Evolutionary conservation across 2,888 invertebrate genomes (phyloP).

Genomic region (Candidula unifasciata): DNA sequence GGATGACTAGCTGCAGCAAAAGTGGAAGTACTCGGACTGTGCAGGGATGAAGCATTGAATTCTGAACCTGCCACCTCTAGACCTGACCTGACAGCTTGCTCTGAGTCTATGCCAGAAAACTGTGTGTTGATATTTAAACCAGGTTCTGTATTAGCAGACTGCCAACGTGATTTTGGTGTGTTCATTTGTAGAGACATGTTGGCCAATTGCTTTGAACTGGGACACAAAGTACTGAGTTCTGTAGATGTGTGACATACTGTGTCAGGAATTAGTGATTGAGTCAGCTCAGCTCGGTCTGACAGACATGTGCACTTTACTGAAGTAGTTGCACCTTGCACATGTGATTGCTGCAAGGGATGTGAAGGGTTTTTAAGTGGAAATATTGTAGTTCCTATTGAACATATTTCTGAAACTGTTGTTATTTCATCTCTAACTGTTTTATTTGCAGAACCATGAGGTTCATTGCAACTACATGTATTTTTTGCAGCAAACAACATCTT

Average conservation of each 20-base stretch:
- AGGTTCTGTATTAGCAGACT: not conserved
- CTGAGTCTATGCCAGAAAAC: not conserved
- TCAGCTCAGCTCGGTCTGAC: not conserved
- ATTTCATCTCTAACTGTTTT: not conserved
- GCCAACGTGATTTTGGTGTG: not conserved
- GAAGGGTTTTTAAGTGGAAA: not conserved
- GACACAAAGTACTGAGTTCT: not conserved
- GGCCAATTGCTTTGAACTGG: not conserved
- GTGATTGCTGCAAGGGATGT: not conserved
- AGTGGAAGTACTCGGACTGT: not conserved
- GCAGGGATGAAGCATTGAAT: not conserved
- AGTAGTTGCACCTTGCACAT: not conserved
- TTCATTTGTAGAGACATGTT: not conserved
- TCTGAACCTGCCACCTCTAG: conserved; percentile 8
- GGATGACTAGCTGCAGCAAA: not conserved
- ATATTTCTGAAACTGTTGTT: not conserved
- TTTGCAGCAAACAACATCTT: conserved; percentile 3
- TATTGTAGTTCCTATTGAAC: not conserved
- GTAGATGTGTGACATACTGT: not conserved
- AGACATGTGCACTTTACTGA: not conserved
- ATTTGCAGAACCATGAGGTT: not conserved
- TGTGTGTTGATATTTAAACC: not conserved
- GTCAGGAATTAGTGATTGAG: not conserved
- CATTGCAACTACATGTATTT: not conserved
- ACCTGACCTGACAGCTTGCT: not conserved